These are phyloP conservation scores for Melopsittacus undulatus DNA, from an alignment of 2,797 vertebrate species.

Conservation along the genomic window DNA sequence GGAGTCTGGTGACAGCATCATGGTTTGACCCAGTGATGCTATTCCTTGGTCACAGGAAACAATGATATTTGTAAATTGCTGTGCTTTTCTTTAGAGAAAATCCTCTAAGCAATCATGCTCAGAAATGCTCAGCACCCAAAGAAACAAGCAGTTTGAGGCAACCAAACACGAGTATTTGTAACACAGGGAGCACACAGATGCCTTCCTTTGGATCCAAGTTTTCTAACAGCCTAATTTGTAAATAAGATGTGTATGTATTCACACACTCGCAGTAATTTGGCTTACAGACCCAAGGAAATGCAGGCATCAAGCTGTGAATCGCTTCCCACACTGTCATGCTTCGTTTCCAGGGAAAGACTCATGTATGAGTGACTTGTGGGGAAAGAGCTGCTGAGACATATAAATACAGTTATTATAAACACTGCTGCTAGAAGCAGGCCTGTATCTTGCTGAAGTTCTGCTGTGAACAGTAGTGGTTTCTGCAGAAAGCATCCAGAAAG, in stretches of 20 bases:
- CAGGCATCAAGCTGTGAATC: slow-evolving; percentile 22
- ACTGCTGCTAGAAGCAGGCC: not conserved
- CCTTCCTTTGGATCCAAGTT: not conserved
- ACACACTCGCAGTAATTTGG: slow-evolving; percentile 29
- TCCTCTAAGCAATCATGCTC: not conserved
- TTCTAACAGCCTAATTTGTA: slow-evolving; percentile 48
- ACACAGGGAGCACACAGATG: not conserved
- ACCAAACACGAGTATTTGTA: not conserved
- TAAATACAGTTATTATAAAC: not conserved
- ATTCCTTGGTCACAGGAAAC: not conserved
- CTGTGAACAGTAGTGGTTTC: not conserved
- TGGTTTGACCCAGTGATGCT: not conserved
- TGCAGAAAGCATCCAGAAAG: not conserved
- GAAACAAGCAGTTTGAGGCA: not conserved
- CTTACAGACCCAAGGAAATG: not conserved
- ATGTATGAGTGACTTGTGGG: not conserved
- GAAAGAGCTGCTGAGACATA: not conserved
- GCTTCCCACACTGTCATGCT: not conserved
- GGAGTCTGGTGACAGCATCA: not conserved
- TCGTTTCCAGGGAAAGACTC: not conserved
- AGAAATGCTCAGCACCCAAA: not conserved
- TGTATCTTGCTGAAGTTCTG: not conserved
- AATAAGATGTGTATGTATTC: slow-evolving; percentile 42
- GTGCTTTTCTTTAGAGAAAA: not conserved
- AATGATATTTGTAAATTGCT: not conserved